Evolutionary conservation across 2,113 vertebrate species (phyloP), one percentile per base, ranked within the genome.

Genomic region (Sinocyclocheilus rhinocerous): DNA sequence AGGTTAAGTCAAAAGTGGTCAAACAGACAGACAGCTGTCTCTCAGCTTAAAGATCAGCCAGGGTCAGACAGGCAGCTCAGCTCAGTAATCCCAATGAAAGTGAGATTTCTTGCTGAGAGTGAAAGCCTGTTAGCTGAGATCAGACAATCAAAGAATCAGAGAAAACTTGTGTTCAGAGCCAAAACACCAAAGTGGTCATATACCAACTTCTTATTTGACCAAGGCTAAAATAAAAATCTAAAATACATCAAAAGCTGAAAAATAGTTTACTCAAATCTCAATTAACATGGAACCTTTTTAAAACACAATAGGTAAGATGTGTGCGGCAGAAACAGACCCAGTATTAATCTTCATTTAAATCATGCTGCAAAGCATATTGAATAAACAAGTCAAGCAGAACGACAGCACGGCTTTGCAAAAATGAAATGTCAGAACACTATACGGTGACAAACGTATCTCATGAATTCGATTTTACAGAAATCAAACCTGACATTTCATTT

Each of bases 281-380:
- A 69, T 52, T 29, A 52, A 52, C 24, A 4, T 26, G n/a, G 15
- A 11, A 29, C 18, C 63, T 15, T 50, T 69, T 22, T 69, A 52
- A 52, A 33, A 9, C 63, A 69, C 7, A 45, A 26, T 69, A 69
- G 63, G 81, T 48, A 45, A 15, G 59, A 45, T 73, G 12, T 50
- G 18, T 6, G 4, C 0, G 24, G n/a, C 29, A n/a, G 5, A 61
- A 67, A 80, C 20, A 39, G 48, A 8, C 7, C 22, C 11, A 42
- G 29, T 10, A 80, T 67, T 39, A 42, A 55, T 70, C 84, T 80
- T 42, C 15, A 73, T 85, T 86, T 87, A 86, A 84, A 90, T 90
- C 91, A 89, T 92, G 70, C 52, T 7, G 83, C 88, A 86, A 84
- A 87, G 89, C 65, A 76, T 48, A 90, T 65, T 69, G 76, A 87